Conservation (phyloP, 2,113 vertebrate genomes). For the Zosterops lateralis region DNA sequence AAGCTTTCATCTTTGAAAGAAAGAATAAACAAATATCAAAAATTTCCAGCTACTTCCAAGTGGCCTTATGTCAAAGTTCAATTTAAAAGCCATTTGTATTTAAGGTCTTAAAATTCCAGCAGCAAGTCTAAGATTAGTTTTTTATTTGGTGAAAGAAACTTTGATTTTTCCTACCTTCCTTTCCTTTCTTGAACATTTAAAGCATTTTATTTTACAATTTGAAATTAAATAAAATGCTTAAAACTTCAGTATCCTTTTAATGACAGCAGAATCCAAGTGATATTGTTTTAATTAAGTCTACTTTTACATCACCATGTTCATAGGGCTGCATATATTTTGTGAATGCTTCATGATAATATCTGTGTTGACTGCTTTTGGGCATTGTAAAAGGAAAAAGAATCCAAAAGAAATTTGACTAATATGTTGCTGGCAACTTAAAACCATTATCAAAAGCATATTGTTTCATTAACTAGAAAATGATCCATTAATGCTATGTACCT, state of each 20-base stretch:
- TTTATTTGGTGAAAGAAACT: background rate
- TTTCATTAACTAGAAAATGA: constrained; percentile 19
- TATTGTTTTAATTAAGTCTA: constrained; percentile 49
- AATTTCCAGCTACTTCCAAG: background rate
- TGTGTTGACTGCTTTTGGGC: constrained; percentile 45
- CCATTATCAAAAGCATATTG: constrained; percentile 54
- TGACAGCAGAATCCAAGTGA: constrained; percentile 3
- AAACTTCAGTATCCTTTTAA: background rate
- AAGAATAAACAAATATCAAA: background rate
- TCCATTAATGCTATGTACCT: background rate
- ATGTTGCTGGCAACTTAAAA: constrained; percentile 35
- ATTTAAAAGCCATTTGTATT: background rate
- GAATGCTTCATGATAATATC: constrained; percentile 11
- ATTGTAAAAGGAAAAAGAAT: constrained; percentile 30
- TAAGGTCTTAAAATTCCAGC: background rate
- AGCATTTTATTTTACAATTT: background rate
- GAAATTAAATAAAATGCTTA: background rate
- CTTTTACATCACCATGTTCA: constrained; percentile 29
- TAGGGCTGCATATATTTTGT: constrained; percentile 18
- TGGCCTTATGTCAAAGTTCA: background rate
- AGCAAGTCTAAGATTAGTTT: background rate
- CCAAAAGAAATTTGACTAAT: constrained; percentile 47
- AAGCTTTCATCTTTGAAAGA: background rate
- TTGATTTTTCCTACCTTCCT: background rate
- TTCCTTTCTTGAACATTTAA: background rate